Conservation (phyloP, 2,797 vertebrate genomes). For the Sebastolobus altivelis region DNA sequence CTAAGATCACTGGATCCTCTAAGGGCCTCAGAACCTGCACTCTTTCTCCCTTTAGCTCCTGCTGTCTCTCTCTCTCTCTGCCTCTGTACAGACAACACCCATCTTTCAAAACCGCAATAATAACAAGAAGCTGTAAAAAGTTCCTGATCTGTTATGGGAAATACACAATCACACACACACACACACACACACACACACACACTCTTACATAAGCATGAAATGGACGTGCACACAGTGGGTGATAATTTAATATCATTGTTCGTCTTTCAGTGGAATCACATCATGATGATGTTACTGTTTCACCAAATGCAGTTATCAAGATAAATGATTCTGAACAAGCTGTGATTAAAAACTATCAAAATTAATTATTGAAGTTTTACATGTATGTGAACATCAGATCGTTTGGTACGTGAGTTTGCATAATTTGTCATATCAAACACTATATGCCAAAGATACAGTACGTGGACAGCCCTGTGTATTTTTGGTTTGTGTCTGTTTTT, state of each 20-base stretch:
- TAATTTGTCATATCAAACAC: background rate
- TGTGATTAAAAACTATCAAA: slow-evolving; percentile 26
- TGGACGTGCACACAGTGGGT: background rate
- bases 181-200: slow-evolving; percentile 3
- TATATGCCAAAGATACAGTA: background rate
- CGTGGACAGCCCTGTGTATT: background rate
- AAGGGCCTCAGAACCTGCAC: slow-evolving; percentile 33
- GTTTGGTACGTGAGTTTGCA: background rate
- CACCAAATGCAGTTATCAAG: background rate
- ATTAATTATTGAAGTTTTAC: background rate
- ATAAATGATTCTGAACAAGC: slow-evolving; percentile 20
- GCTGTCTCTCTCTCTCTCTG: background rate
- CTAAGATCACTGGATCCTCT: slow-evolving; percentile 75
- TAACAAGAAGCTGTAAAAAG: slow-evolving; percentile 25
- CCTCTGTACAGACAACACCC: slow-evolving; percentile 10
- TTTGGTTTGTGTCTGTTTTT: background rate
- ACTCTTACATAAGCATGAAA: slow-evolving; percentile 2
- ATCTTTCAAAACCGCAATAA: slow-evolving; percentile 30
- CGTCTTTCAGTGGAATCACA: slow-evolving; percentile 23
- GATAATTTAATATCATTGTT: slow-evolving; percentile 25
- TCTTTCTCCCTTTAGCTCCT: slow-evolving; percentile 2
- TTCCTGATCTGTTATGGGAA: slow-evolving; percentile 29
- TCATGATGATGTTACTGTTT: slow-evolving; percentile 2
- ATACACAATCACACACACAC: slow-evolving; percentile 5
- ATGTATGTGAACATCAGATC: background rate